Conservation (phyloP, 2,888 invertebrate genomes). For the Oligia fasciuncula region DNA sequence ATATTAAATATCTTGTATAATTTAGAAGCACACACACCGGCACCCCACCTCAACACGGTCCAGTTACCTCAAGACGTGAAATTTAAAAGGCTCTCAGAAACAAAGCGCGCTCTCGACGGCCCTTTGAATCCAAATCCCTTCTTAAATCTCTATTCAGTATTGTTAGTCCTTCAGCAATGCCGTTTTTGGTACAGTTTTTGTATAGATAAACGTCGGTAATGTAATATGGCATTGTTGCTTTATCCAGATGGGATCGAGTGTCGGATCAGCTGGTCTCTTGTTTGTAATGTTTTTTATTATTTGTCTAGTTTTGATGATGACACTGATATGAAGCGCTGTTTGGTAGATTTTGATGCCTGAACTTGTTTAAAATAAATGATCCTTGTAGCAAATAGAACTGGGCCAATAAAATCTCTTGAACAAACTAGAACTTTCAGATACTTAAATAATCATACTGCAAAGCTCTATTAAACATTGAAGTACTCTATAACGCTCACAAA, state of each 20-base stretch:
- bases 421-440: not conserved
- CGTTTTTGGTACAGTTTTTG: constrained; percentile 76
- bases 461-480: constrained; percentile 33
- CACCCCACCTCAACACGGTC: constrained; percentile 69
- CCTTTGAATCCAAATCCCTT: constrained; percentile 87
- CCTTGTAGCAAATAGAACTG: not conserved
- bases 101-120: constrained; percentile 77
- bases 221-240: constrained; percentile 85
- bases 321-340: constrained; percentile 38
- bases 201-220: constrained; percentile 77
- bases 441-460: constrained; percentile 21
- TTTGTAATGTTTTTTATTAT: constrained; percentile 61
- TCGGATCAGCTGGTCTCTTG: constrained; percentile 76
- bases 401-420: not conserved
- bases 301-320: constrained; percentile 53
- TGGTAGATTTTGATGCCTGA: not conserved
- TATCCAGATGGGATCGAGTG: constrained; percentile 77
- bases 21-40: constrained; percentile 46
- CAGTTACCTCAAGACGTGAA: constrained; percentile 80
- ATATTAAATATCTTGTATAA: too few species aligned
- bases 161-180: constrained; percentile 78
- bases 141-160: constrained; percentile 85
- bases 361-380: not conserved
- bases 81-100: constrained; percentile 84
- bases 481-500: constrained; percentile 47